Evolutionary conservation across 2,113 vertebrate genomes (phyloP), one percentile per base, ranked within the genome.

Genomic region (Stigmatopora nigra): DNA sequence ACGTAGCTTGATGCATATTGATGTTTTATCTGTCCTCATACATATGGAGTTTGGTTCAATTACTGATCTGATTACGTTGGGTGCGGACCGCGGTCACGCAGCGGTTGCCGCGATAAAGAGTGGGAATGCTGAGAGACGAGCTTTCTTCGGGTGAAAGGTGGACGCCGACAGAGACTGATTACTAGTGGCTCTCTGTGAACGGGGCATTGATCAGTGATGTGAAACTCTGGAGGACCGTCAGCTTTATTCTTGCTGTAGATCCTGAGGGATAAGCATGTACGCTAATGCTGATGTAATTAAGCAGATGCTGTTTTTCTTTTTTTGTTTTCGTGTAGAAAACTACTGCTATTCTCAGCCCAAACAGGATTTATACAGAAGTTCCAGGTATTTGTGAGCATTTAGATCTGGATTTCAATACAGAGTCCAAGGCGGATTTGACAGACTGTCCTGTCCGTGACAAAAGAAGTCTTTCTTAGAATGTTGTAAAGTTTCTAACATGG

Each of bases 11-110:
- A 61, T 56, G 53, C 4, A 22, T 36, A 80, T 63, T 73, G 76
- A 64, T 73, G 68, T 67, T 52, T 75, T n/a, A n/a, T 73, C 62
- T 68, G 75, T 78, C 77, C 76, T 87, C 75, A 67, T 82, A 70
- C 76, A 72, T 74, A 45, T 73, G 72, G 75, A 76, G 73, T 48
- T 64, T 61, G 62, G 65, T 68, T 51, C 64, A 68, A 66, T 76
- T 76, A 66, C 61, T 68, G 62, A 75, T 67, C 65, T 75, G 72
- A 75, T 69, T 66, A 65, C 64, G 76, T 60, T 71, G 2, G 31
- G 75, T 75, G 75, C 72, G 65, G 82, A 73, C 67, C 73, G 61
- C 69, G 51, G 31, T 72, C 69, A 75, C 67, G 17, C 64, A 58
- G 51, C 51, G 44, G 56, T 74, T 69, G 63, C 69, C 64, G 69